Evolutionary conservation across 1,140 invertebrate genomes (phyloP), one percentile per base, ranked within the genome.

Genomic region (Pectinophora gossypiella): DNA sequence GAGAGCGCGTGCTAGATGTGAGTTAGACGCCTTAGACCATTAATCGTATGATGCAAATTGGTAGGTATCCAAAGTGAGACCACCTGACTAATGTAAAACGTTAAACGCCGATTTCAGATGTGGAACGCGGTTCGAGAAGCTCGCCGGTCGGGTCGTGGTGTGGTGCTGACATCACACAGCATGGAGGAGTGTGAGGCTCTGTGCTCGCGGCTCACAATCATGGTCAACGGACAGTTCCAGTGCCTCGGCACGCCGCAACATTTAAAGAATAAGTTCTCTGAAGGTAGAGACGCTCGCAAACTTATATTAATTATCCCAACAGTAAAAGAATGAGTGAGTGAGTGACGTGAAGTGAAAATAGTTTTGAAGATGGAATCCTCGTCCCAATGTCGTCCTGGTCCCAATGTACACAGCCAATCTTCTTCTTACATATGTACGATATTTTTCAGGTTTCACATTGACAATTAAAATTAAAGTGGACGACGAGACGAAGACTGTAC

Each of bases 101-200:
- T n/a, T n/a, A n/a, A n/a, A n/a, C n/a, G n/a, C n/a, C n/a, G 2
- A 9, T 32, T 32, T 9, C 1, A 68, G 61, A 87, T 97, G 0
- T 96, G 95, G 95, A 91, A 93, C 55, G 91, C 94, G 3, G 86
- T 96, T 27, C 80, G 84, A 13, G 81, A 87, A 12, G 84, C 92
- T 12, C 85, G 88, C 18, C 71, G 75, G 42, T 87, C 90, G 51
- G 82, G 80, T 7, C 92, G 92, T n/a, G 92, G 92, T 72, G 90
- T 94, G 55, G 89, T 94, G 47, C 78, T 94, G 7, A 94, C 93
- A 15, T 94, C 93, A 5, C 93, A 94, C 68, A 93, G 92, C 64
- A 94, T 94, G 93, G 93, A 94, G 72, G 93, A 94, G 73, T 96
- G 94, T 74, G 95, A 97, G 78, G 94, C 92, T 2, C 82, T 96